phyloP scores from a whole-genome alignment of 1,140 invertebrate genomes.

The Diorhabda elongata region DNA sequence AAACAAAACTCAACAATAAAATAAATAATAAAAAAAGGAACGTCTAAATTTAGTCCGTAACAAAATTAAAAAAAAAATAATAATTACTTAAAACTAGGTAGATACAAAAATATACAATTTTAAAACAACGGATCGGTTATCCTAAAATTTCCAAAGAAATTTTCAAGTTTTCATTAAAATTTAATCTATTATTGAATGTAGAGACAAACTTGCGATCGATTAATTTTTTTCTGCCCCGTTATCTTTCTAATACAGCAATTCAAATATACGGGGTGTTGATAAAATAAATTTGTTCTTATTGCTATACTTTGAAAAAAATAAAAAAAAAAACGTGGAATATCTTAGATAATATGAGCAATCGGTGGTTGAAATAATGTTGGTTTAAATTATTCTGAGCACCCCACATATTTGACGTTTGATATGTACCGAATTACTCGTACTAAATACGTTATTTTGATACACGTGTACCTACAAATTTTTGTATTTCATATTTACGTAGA shows the following conservation, averaged over 20 bases:
- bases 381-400: not conserved
- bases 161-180: too few relatives aligned
- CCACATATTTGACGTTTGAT: not conserved
- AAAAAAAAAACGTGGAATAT: too few relatives aligned
- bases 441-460: not conserved
- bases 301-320: not conserved
- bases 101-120: too few relatives aligned
- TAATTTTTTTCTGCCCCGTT: not conserved
- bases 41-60: not conserved
- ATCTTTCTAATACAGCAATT: not conserved
- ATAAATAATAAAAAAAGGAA: not conserved
- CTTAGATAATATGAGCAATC: not conserved
- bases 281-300: not conserved
- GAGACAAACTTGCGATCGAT: too few relatives aligned
- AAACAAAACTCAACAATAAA: not conserved
- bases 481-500: not conserved
- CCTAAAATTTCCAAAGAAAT: too few relatives aligned
- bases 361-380: not conserved
- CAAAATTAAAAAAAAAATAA: not conserved
- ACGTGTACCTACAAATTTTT: not conserved
- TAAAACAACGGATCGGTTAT: too few relatives aligned
- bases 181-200: too few relatives aligned
- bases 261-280: not conserved
- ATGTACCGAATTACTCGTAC: not conserved
- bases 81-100: not conserved